These are phyloP conservation scores for Scalopus aquaticus DNA, from an alignment of 2,113 vertebrate species.

Conservation along the genomic window DNA sequence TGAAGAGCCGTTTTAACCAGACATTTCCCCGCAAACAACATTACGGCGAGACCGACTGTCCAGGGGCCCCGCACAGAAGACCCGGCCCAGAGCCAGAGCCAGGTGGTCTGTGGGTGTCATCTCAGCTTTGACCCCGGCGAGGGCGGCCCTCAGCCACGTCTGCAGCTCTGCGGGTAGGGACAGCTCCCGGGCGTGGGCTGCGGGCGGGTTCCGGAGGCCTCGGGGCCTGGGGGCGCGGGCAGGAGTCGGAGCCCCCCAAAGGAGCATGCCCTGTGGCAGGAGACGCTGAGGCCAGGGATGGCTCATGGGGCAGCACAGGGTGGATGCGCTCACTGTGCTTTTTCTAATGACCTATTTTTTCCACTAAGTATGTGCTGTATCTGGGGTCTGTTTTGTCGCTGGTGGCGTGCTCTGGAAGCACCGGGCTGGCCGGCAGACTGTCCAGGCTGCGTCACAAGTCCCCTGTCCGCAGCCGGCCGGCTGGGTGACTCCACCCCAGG, in stretches of 20 bases:
- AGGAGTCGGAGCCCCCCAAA: too few species aligned
- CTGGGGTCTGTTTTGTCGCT: background rate
- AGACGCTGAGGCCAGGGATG: background rate
- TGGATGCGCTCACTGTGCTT: too few species aligned
- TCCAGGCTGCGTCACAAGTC: background rate
- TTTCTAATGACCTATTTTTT: background rate
- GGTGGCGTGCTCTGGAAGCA: background rate
- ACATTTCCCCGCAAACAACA: background rate
- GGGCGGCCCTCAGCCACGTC: background rate
- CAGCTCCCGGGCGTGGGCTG: too few species aligned
- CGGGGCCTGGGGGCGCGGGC: too few species aligned
- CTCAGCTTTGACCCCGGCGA: too few species aligned
- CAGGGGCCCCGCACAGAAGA: background rate
- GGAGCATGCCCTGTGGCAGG: background rate
- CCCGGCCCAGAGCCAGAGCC: too few species aligned
- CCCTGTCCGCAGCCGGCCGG: accelerated
- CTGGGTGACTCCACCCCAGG: background rate
- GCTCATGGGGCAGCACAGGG: too few species aligned
- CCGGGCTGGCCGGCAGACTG: accelerated
- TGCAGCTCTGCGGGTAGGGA: background rate
- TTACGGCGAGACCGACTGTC: background rate
- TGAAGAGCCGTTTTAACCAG: background rate
- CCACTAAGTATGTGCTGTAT: accelerated
- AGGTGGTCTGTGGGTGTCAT: too few species aligned
- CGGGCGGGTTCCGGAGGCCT: too few species aligned